Evolutionary conservation across 2,888 invertebrate genomes (phyloP).

Genomic region (Tenodera sinensis): DNA sequence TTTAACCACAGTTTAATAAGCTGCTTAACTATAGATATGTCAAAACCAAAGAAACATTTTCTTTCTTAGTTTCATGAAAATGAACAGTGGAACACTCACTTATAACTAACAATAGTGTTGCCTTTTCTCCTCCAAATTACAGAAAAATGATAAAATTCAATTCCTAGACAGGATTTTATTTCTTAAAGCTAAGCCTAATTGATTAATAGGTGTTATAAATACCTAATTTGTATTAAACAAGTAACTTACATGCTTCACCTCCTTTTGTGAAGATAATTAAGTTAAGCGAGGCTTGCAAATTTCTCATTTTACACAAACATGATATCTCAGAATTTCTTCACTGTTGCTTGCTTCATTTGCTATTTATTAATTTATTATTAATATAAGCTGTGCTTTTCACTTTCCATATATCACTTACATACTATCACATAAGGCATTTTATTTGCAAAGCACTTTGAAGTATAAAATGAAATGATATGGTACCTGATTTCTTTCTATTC

Average conservation of each 20-base stretch:
- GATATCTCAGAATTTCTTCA: no score
- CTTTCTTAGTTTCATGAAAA: neutral
- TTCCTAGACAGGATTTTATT: neutral
- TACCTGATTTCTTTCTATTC: neutral
- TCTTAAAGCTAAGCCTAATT: neutral
- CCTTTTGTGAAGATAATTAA: no score
- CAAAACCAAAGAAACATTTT: neutral
- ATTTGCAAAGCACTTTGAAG: neutral
- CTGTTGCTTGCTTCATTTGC: no score
- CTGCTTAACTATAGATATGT: neutral
- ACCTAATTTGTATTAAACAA: no score
- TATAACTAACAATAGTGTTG: neutral
- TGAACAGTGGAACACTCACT: neutral
- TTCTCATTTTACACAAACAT: no score
- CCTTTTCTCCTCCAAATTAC: neutral
- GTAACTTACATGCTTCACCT: no score
- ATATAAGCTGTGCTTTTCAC: neutral
- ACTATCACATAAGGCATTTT: neutral
- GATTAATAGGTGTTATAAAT: neutral
- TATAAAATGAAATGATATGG: neutral
- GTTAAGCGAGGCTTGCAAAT: no score
- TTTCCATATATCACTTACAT: neutral
- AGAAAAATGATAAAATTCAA: neutral
- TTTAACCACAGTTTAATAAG: neutral
- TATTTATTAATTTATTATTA: no score